phyloP scores from a whole-genome alignment of 2,797 vertebrate species.

The Spinus olivaceus region DNA sequence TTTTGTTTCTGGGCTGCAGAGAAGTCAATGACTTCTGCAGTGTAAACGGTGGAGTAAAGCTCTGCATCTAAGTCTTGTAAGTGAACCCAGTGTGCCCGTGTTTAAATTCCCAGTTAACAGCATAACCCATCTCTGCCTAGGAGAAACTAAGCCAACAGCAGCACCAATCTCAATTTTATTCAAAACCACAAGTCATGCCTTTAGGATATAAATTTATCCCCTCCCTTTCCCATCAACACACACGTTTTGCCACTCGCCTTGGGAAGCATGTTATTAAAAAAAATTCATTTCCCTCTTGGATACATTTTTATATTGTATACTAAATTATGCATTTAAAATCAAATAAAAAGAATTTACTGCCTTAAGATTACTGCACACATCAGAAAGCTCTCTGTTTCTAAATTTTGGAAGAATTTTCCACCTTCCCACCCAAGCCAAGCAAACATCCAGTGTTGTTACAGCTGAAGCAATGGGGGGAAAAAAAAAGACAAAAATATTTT shows the following conservation, averaged over 20 bases:
- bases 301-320: conserved; percentile 61
- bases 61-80: background rate
- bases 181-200: conserved; percentile 57
- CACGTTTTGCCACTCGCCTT: conserved; percentile 3
- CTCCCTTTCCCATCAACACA: conserved; percentile 51
- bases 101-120: conserved; percentile 20
- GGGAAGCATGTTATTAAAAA: conserved; percentile 52
- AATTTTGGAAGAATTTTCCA: conserved; percentile 57
- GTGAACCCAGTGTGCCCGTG: background rate
- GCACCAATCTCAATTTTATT: conserved; percentile 43
- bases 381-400: conserved; percentile 54
- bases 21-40: background rate
- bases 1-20: background rate
- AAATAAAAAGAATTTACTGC: conserved; percentile 67
- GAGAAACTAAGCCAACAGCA: conserved; percentile 54
- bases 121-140: background rate
- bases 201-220: conserved; percentile 57
- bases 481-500: conserved; percentile 7
- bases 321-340: conserved; percentile 70
- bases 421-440: conserved; percentile 59
- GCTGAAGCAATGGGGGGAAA: background rate
- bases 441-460: conserved; percentile 60
- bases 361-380: conserved; percentile 53
- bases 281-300: conserved; percentile 49
- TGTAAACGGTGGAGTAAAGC: background rate